Evolutionary conservation across 1,140 invertebrate genomes (phyloP), one percentile per base, ranked within the genome.

Genomic region (Linepithema humile): DNA sequence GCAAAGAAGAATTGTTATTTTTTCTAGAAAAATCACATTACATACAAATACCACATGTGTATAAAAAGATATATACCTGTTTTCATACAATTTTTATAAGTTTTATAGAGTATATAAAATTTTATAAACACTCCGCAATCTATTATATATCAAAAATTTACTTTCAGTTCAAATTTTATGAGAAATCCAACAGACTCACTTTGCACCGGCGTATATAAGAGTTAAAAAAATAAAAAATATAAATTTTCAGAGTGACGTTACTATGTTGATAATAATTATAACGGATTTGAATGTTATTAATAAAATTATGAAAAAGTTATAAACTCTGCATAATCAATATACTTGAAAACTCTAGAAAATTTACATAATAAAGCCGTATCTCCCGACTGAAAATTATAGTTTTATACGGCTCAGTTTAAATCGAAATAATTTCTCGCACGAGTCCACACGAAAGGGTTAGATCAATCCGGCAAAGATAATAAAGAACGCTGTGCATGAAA

Each of bases 391-490:
- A 70, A 80, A 53, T 80, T 70, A 80, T 80, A 80, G 35, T 80
- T 80, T 80, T 80, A 43, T 80, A 43, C 35, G 48, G 5, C 17
- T 20, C 23, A n/a, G 26, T 70, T 70, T 77, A 77, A 77, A 77
- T 65, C 64, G 75, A 80, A 80, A 70, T 69, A 70, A 80, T 80
- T 80, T 80, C 67, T 70, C 75, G 74, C 43, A 17, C 64, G 48
- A 80, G 75, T 35, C 64, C 50, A 43, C 64, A 55, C 26, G 64
- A 80, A 70, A 70, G 75, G 38, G 75, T 70, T 80, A 80, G 75
- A 80, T 80, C 75, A 80, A 80, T 80, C 48, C 62, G 75, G 38
- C 62, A 80, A 80, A 80, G 67, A 80, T 80, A 80, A 80, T 80
- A 80, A 80, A 80, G 75, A 80, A 80, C 48, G 59, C 45, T 53